Percentiles rank a stretch among this genome's conserved stretches.
These are phyloP conservation scores for Saccopteryx bilineata DNA, from an alignment of 2,113 vertebrate species.

Conservation along the genomic window DNA sequence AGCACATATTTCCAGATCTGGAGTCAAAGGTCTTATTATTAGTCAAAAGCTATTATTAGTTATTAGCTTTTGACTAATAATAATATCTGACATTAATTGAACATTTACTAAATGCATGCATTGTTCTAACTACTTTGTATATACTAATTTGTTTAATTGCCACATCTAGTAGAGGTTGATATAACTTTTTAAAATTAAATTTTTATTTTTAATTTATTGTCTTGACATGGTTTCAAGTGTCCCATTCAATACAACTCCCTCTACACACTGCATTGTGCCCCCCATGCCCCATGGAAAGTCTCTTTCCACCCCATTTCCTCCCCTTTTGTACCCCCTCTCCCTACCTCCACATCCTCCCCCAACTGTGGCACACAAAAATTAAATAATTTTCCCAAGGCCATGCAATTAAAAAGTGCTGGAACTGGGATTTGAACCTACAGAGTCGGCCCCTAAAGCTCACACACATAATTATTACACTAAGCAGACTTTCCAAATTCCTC, in stretches of 20 bases:
- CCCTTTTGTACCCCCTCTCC: too few species aligned
- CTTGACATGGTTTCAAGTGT: too few species aligned
- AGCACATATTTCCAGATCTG: neutral
- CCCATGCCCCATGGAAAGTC: too few species aligned
- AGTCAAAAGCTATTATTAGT: neutral
- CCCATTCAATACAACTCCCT: too few species aligned
- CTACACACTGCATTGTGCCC: too few species aligned
- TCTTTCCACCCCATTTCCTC: too few species aligned
- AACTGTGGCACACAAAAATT: neutral
- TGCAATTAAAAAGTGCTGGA: too few species aligned
- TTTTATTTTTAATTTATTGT: too few species aligned
- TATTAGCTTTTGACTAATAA: neutral
- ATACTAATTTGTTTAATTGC: neutral
- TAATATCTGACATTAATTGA: neutral
- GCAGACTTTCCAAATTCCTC: neutral
- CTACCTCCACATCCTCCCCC: too few species aligned
- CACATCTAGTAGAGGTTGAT: neutral
- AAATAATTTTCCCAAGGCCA: neutral
- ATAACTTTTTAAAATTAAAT: neutral
- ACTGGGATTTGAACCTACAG: neutral
- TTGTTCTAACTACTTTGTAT: neutral
- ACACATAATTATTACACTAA: neutral
- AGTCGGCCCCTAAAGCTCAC: neutral
- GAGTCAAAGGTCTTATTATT: neutral
- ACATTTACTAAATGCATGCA: neutral